phyloP scores from a whole-genome alignment of 2,113 vertebrate species.

The Raja brachyura region DNA sequence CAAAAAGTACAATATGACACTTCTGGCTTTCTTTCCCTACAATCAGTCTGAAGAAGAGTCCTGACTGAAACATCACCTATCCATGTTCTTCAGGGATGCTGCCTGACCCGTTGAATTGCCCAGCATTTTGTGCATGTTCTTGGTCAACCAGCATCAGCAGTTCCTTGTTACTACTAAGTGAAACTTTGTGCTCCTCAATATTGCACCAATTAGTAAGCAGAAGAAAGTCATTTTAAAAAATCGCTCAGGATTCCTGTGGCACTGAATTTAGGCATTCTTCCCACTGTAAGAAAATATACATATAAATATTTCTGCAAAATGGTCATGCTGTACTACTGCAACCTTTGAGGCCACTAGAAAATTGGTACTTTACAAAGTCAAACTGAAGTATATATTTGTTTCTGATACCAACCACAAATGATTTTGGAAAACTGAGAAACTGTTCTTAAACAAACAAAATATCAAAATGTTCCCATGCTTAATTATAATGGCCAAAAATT shows the following conservation, averaged over 20 bases:
- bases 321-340: background rate
- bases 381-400: background rate
- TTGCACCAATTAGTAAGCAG: background rate
- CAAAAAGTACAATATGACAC: too few relatives aligned
- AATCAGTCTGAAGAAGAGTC: too few relatives aligned
- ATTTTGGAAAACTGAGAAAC: background rate
- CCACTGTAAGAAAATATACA: background rate
- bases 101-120: too few relatives aligned
- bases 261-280: background rate
- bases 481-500: background rate
- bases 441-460: background rate
- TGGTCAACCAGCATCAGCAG: too few relatives aligned
- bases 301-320: background rate
- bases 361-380: background rate
- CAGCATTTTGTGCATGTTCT: too few relatives aligned
- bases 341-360: background rate
- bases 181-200: background rate
- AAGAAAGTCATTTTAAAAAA: background rate
- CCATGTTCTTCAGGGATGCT: too few relatives aligned
- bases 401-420: background rate
- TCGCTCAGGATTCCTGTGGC: background rate
- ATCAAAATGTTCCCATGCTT: background rate
- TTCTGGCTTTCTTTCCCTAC: too few relatives aligned
- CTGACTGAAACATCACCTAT: too few relatives aligned
- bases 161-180: background rate